phyloP scores from a whole-genome alignment of 2,113 vertebrate genomes.

The Sylvilagus bachmani region DNA sequence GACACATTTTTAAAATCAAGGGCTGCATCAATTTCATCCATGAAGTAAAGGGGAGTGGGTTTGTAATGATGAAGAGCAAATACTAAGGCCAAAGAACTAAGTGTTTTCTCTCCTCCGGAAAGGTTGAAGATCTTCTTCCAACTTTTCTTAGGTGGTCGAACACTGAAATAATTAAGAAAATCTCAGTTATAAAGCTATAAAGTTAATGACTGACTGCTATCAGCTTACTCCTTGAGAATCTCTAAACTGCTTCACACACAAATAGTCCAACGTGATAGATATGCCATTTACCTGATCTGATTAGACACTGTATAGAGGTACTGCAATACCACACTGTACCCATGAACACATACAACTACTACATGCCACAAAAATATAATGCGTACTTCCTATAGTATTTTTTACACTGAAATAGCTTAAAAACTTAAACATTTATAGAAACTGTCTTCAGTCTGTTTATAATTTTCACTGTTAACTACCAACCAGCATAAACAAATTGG shows the following conservation, averaged over 20 bases:
- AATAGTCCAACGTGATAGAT: neutral
- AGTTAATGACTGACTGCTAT: neutral
- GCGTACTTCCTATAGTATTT: neutral
- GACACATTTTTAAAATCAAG: slow-evolving; percentile 99
- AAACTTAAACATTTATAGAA: too few species aligned
- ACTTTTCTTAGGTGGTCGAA: slow-evolving; percentile 98
- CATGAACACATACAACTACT: too few species aligned
- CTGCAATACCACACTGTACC: too few species aligned
- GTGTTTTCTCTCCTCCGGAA: slow-evolving; percentile 98
- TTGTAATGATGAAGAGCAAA: slow-evolving; percentile 99
- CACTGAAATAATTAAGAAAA: slow-evolving; percentile 87
- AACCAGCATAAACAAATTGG: slow-evolving; percentile 9
- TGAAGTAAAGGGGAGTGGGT: slow-evolving; percentile 98
- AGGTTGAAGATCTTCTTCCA: slow-evolving; percentile 99
- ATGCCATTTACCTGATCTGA: too few species aligned
- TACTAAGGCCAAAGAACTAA: slow-evolving; percentile 97
- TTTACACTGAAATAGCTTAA: neutral
- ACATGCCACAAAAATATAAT: too few species aligned
- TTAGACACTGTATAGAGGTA: too few species aligned
- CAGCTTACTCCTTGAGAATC: neutral
- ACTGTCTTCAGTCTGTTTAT: neutral
- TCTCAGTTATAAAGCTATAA: slow-evolving; percentile 28
- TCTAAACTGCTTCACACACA: slow-evolving; percentile 25
- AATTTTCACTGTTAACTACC: neutral
- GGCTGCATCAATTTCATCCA: slow-evolving; percentile 99